Percentiles rank a stretch among this genome's conserved stretches.
Conservation (phyloP, 1,140 invertebrate species). For the Brachionus sp. region DNA sequence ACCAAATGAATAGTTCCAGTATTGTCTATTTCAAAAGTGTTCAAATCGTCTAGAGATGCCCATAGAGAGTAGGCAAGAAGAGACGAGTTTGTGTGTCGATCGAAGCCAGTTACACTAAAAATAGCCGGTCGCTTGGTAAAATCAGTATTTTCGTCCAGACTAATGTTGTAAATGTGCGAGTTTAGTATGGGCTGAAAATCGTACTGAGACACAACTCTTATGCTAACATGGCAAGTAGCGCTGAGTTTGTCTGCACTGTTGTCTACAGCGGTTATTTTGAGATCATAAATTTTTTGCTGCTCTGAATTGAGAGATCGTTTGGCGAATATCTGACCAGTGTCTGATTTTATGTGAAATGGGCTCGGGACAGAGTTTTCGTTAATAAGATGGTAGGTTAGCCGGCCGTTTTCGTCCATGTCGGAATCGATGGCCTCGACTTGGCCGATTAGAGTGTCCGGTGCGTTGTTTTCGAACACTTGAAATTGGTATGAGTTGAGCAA, state of each 20-base stretch:
- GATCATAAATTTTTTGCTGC: not conserved
- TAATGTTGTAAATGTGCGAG: not conserved
- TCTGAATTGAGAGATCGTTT: conserved; percentile 23
- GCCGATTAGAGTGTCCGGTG: not conserved
- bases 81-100: not conserved
- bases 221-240: not conserved
- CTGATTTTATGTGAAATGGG: conserved; percentile 42
- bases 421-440: conserved; percentile 12
- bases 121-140: conserved; percentile 10
- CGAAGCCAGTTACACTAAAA: not conserved
- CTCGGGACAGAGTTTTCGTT: not conserved
- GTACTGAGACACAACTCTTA: not conserved
- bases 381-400: conserved; percentile 25
- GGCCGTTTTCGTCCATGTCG: not conserved
- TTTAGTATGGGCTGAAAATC: conserved; percentile 1
- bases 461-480: conserved; percentile 20
- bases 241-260: not conserved
- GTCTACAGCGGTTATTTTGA: not conserved
- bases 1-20: not conserved
- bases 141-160: conserved; percentile 13
- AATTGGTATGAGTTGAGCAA: not conserved
- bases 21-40: conserved; percentile 42
- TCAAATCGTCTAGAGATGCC: conserved; percentile 25
- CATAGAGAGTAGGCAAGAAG: conserved; percentile 9
- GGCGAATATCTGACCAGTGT: conserved; percentile 40